Base-by-base conservation (phyloP, 2,797 vertebrate genomes). In the Enoplosus armatus region DNA sequence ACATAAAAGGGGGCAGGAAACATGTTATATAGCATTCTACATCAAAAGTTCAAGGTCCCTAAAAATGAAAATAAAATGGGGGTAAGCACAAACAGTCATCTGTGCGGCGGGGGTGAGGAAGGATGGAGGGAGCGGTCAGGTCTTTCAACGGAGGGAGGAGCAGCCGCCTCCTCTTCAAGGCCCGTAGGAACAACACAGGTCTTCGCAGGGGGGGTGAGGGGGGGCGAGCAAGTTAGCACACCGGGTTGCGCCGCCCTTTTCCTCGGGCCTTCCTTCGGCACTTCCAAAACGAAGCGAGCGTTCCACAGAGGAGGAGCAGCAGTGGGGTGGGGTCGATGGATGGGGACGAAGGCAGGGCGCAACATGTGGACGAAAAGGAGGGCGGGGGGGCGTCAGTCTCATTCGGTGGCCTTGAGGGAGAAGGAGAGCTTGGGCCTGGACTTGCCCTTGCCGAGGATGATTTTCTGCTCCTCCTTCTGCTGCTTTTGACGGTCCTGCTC, bases 391-490 rank as follows among this genome's bases (percentile, higher is more conserved):
- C 37, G 71, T 86, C 76, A 63, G 85, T 94, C 89, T 98, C 94
- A 99, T 94, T 99, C 98, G 83, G 97, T 94, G 89, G 97, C 97
- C 95, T 99, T 99, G 90, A 99, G 93, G 33, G 97, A 95, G 95
- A 99, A 99, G 93, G 98, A 99, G 86, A 99, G 97, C 95, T 98
- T 98, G 82, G 98, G 98, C 92, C 98, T 95, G 94, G 98, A 98
- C 95, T 99, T 99, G 84, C 98, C 98, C 95, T 99, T 98, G 92
- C 98, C 98, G 90, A 99, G 94, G 94, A 99, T 99, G 75, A 99
- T 98, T 97, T 98, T 99, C 97, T 99, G 98, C 93, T 99, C 98
- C 94, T 99, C 98, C 90, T 99, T 99, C 96, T 99, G 98, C 89
- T 99, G 98, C 91, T 93, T 96, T 90, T 99, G 98, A 82, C 98